Evolutionary conservation across 2,113 vertebrate genomes (phyloP).

Genomic region (Zosterops lateralis): DNA sequence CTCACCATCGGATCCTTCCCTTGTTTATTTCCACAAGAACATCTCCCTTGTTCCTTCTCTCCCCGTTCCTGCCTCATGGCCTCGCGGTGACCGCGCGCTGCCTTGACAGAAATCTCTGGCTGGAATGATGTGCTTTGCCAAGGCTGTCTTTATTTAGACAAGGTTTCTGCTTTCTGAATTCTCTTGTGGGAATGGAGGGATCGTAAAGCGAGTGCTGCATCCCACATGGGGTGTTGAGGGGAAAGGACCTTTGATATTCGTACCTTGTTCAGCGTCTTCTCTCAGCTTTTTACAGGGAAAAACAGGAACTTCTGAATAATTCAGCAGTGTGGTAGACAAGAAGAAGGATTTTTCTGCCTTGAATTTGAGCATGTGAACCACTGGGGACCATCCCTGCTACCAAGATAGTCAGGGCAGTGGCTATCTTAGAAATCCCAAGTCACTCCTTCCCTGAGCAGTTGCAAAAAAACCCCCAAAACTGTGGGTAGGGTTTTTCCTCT

Average conservation of each 20-base stretch:
- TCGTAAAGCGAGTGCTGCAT: not conserved
- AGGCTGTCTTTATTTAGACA: conserved; percentile 57
- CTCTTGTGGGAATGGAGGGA: not conserved
- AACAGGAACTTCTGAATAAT: not conserved
- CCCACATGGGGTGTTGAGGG: accelerated
- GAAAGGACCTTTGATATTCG: not conserved
- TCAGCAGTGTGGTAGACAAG: not conserved
- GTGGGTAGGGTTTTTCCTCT: not conserved
- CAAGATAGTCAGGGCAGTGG: not conserved
- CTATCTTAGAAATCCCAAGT: not conserved
- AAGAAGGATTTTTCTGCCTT: not conserved
- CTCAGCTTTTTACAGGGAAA: not conserved
- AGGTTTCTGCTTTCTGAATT: conserved; percentile 4
- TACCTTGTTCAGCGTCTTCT: not conserved
- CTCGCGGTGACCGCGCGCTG: conserved; percentile 4
- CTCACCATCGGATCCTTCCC: not conserved
- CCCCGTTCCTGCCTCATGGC: not conserved
- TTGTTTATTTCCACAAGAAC: not conserved
- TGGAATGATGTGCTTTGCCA: conserved; percentile 25
- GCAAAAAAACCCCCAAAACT: not conserved
- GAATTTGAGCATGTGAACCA: not conserved
- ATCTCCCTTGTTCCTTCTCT: not conserved
- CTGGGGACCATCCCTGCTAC: not conserved
- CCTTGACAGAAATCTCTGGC: conserved; percentile 46
- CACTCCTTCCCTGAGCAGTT: not conserved